Evolutionary conservation across 2,113 vertebrate genomes (phyloP), one percentile per base, ranked within the genome.

Genomic region (Corvus cornix): DNA sequence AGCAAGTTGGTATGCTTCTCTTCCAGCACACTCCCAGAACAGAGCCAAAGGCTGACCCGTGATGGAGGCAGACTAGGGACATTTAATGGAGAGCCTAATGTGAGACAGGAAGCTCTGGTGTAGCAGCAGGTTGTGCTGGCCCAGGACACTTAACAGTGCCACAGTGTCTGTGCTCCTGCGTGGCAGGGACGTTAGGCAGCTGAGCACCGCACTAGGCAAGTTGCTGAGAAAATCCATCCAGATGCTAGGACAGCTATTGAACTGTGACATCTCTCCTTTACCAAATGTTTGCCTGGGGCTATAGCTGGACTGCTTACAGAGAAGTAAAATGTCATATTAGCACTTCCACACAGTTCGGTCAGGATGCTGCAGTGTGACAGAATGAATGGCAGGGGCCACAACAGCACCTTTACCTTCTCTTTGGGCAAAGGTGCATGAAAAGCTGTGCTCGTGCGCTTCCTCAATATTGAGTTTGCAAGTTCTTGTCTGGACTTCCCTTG

Each of bases 141-240:
- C 26, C 1, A 2, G 13, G 31, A n/a, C 60, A n/a, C 20, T 33
- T 28, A 23, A 21, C 8, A 43, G 11, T 6, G 23, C 14, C 13
- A 13, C 0, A 1, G 13, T 5, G 11, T 58, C 30, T 2, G 3
- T 31, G 17, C 49, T 76, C 17, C 14, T 55, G 0, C 30, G 44
- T 2, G 5, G 13, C 51, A 39, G 46, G 28, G 10, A 46, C 0
- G 2, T 87, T 13, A 39, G 35, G 59, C 63, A 74, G 37, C 30
- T 63, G 53, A 59, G 5, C 31, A 74, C 37, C 20, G 92, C 70
- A 39, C 68, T 21, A 66, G 43, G 39, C n/a, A 58, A 53, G 55
- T 11, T 84, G 43, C 51, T 9, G 10, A 73, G 53, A 30, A 89
- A 66, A 77, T 64, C 51, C 27, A 4, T 41, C 35, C 53, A 5